Evolutionary conservation across 1,140 invertebrate genomes (phyloP), one percentile per base, ranked within the genome.

Genomic region (Onthophagus taurus): DNA sequence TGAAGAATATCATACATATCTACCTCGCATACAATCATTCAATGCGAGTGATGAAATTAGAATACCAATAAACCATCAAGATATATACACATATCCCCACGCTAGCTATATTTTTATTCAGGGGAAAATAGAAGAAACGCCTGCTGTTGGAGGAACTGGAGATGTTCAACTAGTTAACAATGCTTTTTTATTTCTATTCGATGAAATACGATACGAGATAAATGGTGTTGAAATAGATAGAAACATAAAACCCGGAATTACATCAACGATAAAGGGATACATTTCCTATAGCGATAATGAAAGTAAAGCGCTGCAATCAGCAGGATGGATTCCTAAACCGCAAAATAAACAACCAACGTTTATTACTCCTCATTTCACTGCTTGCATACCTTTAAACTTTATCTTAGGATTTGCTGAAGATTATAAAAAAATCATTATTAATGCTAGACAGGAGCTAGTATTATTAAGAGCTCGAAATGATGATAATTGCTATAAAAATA

Each of bases 371-470:
- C 5, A 37, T 16, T 69, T 68, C 45, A 55, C 64, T 42, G 51
- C 62, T 19, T 52, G 50, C 17, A 52, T 72, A 21, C 67, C 67
- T 6, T 35, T 70, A 12, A 61, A 52, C 39, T 47, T 61, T 31
- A 31, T 69, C 1, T 43, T 68, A 0, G 64, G 66, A n/a, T 68
- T 71, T 54, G 61, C 61, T 36, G 64, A 71, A 54, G 67, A 71
- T 53, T 71, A 67, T 56, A 52, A 54, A 38, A 62, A 63, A 57
- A 61, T 71, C 31, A 50, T 70, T 14, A 34, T 66, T 4, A 69
- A 58, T 70, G 17, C 51, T 14, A 19, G 30, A 9, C 47, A 52
- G 37, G 50, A 52, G 44, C 26, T 52, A 12, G 31, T 46, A 30
- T 23, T 52, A n/a, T 49, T 49, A 24, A 14, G 63, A 46, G 34